Base-by-base conservation (phyloP, 2,797 vertebrate species). In the Discoglossus pictus region DNA sequence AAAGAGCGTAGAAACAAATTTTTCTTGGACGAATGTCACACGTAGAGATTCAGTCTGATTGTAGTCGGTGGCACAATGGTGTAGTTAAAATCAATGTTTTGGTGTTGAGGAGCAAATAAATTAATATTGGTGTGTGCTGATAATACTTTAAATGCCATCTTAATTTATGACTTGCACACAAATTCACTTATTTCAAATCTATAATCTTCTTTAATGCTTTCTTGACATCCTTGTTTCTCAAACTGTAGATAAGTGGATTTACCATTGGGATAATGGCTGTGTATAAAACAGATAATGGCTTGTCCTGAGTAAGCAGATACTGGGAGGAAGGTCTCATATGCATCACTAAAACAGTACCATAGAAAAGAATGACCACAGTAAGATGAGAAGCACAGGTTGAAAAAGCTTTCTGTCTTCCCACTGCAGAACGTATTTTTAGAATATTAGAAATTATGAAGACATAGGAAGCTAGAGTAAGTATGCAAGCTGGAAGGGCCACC, bases 191-290 rank as follows among this genome's bases (percentile, higher is more conserved):
- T n/a, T n/a, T n/a, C n/a, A n/a, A n/a, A n/a, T n/a, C n/a, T n/a
- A n/a, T n/a, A n/a, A n/a, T n/a, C 13, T 36, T 60, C 40, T 6
- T 6, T 21, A 68, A 23, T 7, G 75, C 72, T 1, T 69, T 55
- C 13, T 80, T 80, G 2, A 78, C 64, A 10, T 80, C 73, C 20
- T 82, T 73, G 38, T 78, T 79, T 6, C 76, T 73, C 25, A 78
- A 38, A 25, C 72, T 78, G 25, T 77, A 79, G 24, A 80, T 76
- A 17, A 77, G 60, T 4, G 77, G 73, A 2, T 78, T 80, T 20
- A 80, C 23, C 73, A 76, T 76, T 42, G 76, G 76, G 1, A 73
- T 76, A 20, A 79, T 75, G 0, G 52, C 23, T 1, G 75, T 75
- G 18, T 74, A 79, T 52, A 79, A 72, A 3, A 78, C 61, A 0